A percentile compares a stretch with the other conserved stretches of the same genome.
Conservation (phyloP, 2,888 invertebrate species). For the Priocnemis perturbator region DNA sequence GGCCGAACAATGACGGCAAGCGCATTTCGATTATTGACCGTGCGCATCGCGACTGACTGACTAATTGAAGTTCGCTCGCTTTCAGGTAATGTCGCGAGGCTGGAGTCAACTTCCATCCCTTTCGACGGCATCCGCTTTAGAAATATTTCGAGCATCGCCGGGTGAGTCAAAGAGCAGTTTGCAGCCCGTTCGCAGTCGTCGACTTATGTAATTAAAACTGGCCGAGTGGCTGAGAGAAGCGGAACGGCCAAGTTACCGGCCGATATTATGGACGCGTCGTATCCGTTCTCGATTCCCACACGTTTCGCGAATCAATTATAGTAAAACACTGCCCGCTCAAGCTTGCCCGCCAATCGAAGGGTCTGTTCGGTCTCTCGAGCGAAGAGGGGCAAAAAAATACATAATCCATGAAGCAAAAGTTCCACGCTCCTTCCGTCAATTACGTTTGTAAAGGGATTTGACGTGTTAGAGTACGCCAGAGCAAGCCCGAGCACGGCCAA, state of each 20-base stretch:
- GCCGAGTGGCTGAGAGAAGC: neutral
- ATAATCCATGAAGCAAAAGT: too few species aligned
- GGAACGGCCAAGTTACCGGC: slow-evolving; percentile 1
- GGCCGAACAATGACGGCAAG: too few species aligned
- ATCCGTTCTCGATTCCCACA: slow-evolving; percentile 24
- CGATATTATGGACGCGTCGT: slow-evolving; percentile 18
- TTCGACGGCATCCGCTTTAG: neutral
- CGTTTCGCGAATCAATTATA: slow-evolving; percentile 27
- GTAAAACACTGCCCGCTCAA: slow-evolving; percentile 28
- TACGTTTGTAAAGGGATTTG: too few species aligned
- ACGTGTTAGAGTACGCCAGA: too few species aligned
- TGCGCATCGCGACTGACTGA: too few species aligned
- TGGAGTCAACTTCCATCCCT: too few species aligned
- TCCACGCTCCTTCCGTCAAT: too few species aligned
- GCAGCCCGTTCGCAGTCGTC: neutral
- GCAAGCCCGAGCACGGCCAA: too few species aligned
- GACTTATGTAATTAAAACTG: neutral
- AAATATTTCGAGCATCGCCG: neutral
- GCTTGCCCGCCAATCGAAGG: slow-evolving; percentile 26
- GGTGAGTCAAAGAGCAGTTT: slow-evolving; percentile 11
- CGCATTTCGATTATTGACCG: too few species aligned
- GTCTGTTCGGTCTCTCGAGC: neutral
- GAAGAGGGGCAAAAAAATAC: neutral
- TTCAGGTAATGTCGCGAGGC: neutral
- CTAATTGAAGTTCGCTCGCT: neutral